Conservation (phyloP, 2,888 invertebrate species). For the Azorinus chamasolen region DNA sequence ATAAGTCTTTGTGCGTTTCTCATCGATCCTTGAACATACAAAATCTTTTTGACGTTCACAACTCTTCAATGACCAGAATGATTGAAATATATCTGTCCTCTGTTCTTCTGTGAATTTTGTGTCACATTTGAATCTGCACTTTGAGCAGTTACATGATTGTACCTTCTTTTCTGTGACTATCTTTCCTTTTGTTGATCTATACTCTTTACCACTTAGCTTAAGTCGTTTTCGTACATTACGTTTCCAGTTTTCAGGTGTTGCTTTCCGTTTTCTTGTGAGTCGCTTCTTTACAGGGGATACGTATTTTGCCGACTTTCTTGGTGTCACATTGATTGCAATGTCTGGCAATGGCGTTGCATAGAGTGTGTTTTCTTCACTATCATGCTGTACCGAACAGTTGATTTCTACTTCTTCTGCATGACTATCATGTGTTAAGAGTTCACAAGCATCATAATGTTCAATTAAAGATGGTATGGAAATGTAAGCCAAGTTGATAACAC, state of each 20-base stretch:
- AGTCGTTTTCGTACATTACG: conserved; percentile 48
- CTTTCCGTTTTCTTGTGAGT: conserved; percentile 29
- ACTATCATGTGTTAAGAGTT: neutral
- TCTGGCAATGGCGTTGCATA: conserved; percentile 1
- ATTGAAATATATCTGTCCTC: conserved; percentile 21
- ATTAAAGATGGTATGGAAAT: conserved; percentile 6
- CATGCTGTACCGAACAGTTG: too few species aligned
- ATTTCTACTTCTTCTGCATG: neutral
- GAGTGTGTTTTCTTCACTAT: too few species aligned
- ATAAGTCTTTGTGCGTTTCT: conserved; percentile 30
- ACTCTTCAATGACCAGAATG: conserved; percentile 21
- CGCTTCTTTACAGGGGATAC: conserved; percentile 24
- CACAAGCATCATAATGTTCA: conserved; percentile 29
- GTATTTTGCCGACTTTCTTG: conserved; percentile 21
- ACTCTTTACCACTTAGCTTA: conserved; percentile 33
- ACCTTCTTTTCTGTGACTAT: conserved; percentile 16
- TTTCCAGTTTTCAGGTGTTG: conserved; percentile 37
- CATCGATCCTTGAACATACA: conserved; percentile 27
- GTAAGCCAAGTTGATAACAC: conserved; percentile 7
- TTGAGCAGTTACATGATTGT: conserved; percentile 13
- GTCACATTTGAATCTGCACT: conserved; percentile 36
- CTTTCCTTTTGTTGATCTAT: conserved; percentile 32
- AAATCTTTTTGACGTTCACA: conserved; percentile 51
- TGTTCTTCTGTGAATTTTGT: conserved; percentile 25
- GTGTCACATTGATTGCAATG: conserved; percentile 11